A percentile compares a stretch with the other conserved stretches of the same genome.
phyloP scores from a whole-genome alignment of 2,888 invertebrate genomes.

The Cataglyphis cursor region DNA sequence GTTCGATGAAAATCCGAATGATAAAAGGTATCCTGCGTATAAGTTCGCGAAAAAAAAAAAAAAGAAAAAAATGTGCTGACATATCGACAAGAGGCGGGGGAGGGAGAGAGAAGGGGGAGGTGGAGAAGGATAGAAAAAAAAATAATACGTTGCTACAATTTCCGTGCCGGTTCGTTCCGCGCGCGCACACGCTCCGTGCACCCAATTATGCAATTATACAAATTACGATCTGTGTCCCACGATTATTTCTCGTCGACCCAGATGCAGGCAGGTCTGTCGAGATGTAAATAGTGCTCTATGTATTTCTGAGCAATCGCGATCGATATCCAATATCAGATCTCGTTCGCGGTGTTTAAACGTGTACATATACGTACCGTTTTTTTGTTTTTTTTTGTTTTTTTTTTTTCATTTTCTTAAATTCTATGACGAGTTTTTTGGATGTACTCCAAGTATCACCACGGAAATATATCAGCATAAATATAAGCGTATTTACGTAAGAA shows the following conservation, averaged over 20 bases:
- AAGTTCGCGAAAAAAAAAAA: background rate
- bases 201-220: conserved; percentile 54
- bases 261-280: background rate
- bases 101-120: background rate
- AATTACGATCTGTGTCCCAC: conserved; percentile 46
- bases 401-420: conserved; percentile 14
- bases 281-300: background rate
- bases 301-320: background rate
- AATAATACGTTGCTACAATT: conserved; percentile 38
- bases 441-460: background rate
- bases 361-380: too few species aligned
- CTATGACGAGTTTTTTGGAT: conserved; percentile 41
- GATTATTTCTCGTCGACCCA: conserved; percentile 42
- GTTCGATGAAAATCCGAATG: background rate
- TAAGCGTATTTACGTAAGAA: conserved; percentile 60
- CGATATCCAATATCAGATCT: background rate
- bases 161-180: conserved; percentile 24
- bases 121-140: background rate
- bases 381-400: background rate
- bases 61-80: background rate
- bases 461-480: conserved; percentile 39
- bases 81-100: background rate
- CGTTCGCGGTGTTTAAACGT: background rate
- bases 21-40: background rate
- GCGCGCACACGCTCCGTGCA: background rate